Base-by-base conservation (phyloP, 2,113 vertebrate genomes). In the Galbula dea region DNA sequence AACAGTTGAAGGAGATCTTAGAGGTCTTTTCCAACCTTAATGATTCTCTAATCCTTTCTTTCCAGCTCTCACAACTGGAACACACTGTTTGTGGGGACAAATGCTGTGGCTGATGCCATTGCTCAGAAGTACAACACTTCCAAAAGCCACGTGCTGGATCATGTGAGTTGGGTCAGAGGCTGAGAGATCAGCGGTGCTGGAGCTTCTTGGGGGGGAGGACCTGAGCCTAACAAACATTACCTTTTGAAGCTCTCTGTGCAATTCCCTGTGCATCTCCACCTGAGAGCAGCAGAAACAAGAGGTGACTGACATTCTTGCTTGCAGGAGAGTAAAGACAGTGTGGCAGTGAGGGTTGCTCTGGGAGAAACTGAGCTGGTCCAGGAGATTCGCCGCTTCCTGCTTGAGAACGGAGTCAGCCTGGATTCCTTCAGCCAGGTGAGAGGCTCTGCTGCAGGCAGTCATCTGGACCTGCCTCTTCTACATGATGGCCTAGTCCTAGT, bases 51-150 rank as follows among this genome's bases (percentile, higher is more conserved):
- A 43, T 43, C 41, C 41, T 43, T 68, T 83, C 46, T 62, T 30
- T 93, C 9, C 81, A 99, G 99, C 93, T 98, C 99, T 63, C 98
- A 99, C 97, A 99, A 99, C 97, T 99, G 99, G 99, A 99, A 99
- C 93, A 94, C 98, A 0, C 93, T 99, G 63, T 99, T 99, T 85
- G 97, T 99, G 97, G 99, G 99, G 17, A 99, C 98, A 0, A 99
- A 98, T 2, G 98, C 99, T 0, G 99, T 99, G 83, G 99, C 99
- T 0, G 99, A 99, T 19, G 98, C 98, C 77, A 98, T 99, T 12
- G 99, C 99, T 37, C 98, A 98, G 87, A 99, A 99, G 96, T 99
- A 99, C 97, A 98, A 97, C 3, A 98, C 99, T 43, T 98, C 98
- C 59, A 99, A 99, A 97, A 99, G 99, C 96, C 97, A 99, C 98